Conservation (phyloP, 2,888 invertebrate genomes). For the Steinernema scapterisci region DNA sequence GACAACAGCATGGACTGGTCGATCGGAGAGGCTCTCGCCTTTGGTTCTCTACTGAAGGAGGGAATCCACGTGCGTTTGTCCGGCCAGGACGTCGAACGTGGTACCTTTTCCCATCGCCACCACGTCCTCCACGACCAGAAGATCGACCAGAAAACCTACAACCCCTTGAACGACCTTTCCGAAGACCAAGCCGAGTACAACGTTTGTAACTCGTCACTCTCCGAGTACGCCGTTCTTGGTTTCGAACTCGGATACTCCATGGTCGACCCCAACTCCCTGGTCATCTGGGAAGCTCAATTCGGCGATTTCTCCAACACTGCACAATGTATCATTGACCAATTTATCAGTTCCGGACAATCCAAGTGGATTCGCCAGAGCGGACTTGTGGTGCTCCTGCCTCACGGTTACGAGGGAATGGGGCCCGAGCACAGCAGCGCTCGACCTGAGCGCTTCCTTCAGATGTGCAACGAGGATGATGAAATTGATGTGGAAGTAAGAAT, state of each 20-base stretch:
- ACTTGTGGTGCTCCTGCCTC: conserved; percentile 90
- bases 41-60: conserved; percentile 93
- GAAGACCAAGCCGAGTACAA: conserved; percentile 93
- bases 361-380: conserved; percentile 81
- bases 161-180: conserved; percentile 87
- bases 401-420: conserved; percentile 99
- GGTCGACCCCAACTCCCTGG: conserved; percentile 82
- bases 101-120: conserved; percentile 77
- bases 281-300: conserved; percentile 98
- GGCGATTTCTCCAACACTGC: conserved; percentile 97
- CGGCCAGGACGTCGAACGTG: conserved; percentile 91
- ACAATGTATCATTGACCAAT: conserved; percentile 82
- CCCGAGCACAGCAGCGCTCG: conserved; percentile 93
- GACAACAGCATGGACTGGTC: conserved; percentile 86
- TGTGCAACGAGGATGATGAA: conserved; percentile 95
- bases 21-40: conserved; percentile 96
- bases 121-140: conserved; percentile 97
- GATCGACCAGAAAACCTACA: conserved; percentile 82
- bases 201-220: conserved; percentile 96
- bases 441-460: conserved; percentile 88
- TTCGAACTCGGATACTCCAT: conserved; percentile 98
- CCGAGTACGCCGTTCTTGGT: conserved; percentile 89
- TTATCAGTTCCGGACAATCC: conserved; percentile 79
- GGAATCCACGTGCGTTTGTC: conserved; percentile 91
- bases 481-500: conserved; percentile 53